Evolutionary conservation across 2,113 vertebrate genomes (phyloP), one percentile per base, ranked within the genome.

Genomic region (Trochalopteron elliotii): DNA sequence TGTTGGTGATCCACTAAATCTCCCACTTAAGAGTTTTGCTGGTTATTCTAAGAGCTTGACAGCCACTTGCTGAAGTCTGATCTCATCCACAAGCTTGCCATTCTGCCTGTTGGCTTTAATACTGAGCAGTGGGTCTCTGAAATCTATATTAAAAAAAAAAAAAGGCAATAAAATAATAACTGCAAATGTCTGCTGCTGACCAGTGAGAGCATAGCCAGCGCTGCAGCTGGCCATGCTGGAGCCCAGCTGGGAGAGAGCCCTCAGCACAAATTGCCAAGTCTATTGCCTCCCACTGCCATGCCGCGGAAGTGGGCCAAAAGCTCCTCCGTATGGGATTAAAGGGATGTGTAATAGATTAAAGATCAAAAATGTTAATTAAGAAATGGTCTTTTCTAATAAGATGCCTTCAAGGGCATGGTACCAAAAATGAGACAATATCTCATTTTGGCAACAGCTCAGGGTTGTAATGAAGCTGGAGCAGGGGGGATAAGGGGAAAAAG

Each of bases 291-390:
- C 94, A 52, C 92, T 23, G 78, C 95, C 92, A 90, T 7, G 50
- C 78, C 12, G 37, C 61, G 64, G 98, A 98, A 98, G 92, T 98
- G 97, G 97, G 97, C 97, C 97, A 97, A 96, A 94, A 97, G 77
- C 95, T 96, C 96, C 97, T 97, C 97, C 94, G 22, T 64, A 64
- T 96, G 97, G 98, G 97, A 98, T 97, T 97, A 97, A 96, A 97
- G 96, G 96, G 96, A 98, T 93, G 97, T 94, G 96, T 97, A 96
- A 97, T 97, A 97, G 98, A 98, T 98, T 97, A 98, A 98, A 98
- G 98, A 98, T 98, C 97, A 98, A 97, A 98, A 98, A 98, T 98
- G 98, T 98, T 98, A 98, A 98, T 98, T 98, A 98, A 98, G 97
- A 98, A 98, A 96, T 98, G 97, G 97, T 98, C 98, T 98, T 97